Evolutionary conservation across 2,888 invertebrate species (phyloP).

Genomic region (Neocrepidodera transversa): DNA sequence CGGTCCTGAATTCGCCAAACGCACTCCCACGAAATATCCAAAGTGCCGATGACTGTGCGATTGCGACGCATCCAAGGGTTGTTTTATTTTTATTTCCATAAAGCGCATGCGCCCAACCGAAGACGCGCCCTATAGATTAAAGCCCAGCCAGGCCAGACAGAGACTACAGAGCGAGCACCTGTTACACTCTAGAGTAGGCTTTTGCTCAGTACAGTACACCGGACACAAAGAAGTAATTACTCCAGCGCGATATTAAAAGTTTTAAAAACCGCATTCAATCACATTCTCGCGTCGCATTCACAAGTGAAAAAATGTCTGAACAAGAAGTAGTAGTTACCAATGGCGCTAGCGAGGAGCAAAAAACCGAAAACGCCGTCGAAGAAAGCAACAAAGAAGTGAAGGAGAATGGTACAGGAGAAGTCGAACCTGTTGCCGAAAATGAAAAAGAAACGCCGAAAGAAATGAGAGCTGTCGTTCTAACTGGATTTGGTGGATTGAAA

Average conservation of each 20-base stretch:
- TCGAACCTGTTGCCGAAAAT: constrained; percentile 53
- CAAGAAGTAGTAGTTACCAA: constrained; percentile 46
- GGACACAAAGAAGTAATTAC: neutral
- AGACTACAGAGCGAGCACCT: constrained; percentile 12
- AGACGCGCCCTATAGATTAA: constrained; percentile 54
- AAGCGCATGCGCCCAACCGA: constrained; percentile 50
- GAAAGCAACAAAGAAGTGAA: constrained; percentile 52
- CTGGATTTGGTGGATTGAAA: constrained; percentile 86
- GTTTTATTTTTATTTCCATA: constrained; percentile 44
- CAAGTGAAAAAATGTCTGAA: constrained; percentile 46
- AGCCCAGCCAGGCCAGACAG: constrained; percentile 38
- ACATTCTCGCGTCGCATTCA: neutral
- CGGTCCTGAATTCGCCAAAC: constrained; percentile 16
- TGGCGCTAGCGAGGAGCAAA: constrained; percentile 45
- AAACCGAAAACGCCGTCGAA: constrained; percentile 42
- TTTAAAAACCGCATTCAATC: neutral
- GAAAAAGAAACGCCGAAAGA: constrained; percentile 70
- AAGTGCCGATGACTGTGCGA: constrained; percentile 16
- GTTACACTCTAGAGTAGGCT: constrained; percentile 5
- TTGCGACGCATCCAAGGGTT: constrained; percentile 36
- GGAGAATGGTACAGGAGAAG: constrained; percentile 61
- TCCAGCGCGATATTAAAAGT: neutral
- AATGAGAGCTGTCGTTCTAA: constrained; percentile 85
- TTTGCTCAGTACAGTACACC: neutral
- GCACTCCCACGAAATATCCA: constrained; percentile 21